Percentiles rank a stretch among this genome's conserved stretches.
phyloP scores from a whole-genome alignment of 2,888 invertebrate species.

The Limnephilus auricula region DNA sequence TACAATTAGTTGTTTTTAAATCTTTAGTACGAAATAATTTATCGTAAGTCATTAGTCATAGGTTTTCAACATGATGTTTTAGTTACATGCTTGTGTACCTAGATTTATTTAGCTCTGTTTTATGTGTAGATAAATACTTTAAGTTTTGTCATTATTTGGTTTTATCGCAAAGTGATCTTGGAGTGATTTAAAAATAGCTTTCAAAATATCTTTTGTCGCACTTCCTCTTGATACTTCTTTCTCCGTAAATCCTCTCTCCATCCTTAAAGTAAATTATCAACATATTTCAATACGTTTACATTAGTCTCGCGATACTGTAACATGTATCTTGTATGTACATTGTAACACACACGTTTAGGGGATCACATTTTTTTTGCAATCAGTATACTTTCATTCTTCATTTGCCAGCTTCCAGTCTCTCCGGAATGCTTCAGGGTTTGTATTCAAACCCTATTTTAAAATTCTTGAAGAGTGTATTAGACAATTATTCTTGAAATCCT shows the following conservation, averaged over 20 bases:
- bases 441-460: background rate
- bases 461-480: background rate
- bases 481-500: background rate
- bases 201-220: background rate
- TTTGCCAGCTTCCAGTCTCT: background rate
- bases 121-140: background rate
- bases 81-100: background rate
- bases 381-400: background rate
- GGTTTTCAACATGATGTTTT: background rate
- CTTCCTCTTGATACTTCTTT: background rate
- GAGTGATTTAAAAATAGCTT: background rate
- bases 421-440: background rate
- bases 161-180: background rate
- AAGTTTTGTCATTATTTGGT: background rate
- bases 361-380: background rate
- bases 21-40: background rate
- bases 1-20: background rate
- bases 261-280: too few species aligned
- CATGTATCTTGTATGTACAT: too few species aligned
- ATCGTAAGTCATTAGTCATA: background rate
- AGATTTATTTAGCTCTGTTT: background rate
- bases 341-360: background rate
- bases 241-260: background rate
- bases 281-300: background rate
- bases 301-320: background rate